Base-by-base conservation (phyloP, 2,797 vertebrate species). In the Falco berigora region DNA sequence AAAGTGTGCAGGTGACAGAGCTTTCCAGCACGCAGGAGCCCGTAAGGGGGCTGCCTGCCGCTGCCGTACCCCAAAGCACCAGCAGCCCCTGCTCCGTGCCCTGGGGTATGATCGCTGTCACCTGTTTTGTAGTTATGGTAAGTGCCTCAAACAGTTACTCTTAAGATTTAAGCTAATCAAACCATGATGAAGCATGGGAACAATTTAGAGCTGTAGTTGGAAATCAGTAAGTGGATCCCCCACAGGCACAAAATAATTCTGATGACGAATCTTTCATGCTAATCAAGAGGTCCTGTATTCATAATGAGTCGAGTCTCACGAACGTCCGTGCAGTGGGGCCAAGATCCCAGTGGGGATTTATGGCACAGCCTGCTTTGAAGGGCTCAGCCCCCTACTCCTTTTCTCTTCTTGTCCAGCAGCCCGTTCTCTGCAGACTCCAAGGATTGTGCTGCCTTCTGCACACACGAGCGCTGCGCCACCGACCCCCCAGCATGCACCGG, bases 121-220 rank as follows among this genome's bases (percentile, higher is more conserved):
- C 95, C 96, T 95, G 96, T 9, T 85, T 73, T 46, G 40, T 14
- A 2, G 88, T 91, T 81, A 62, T 0, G 9, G 50, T 75, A 63
- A 89, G 87, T 84, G 71, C 90, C 85, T 91, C 93, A 32, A 91
- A 96, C 92, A 83, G 86, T 95, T 46, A 47, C 94, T 85, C 76
- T 22, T 22, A 34, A 58, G 71, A 55, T 92, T 92, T 94, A 14
- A 53, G 92, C 82, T 96, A 97, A 97, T 97, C 94, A 96, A 96
- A 96, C 88, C 96, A 94, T 4, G 62, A 86, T 92, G 90, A 63
- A 91, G 88, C 92, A 96, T 97, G 96, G 97, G 95, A 97, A 95
- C 94, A 97, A 97, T 97, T 97, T 97, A 92, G 96, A 84, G 73
- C 88, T 32, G n/a, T 49, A 94, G 89, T 93, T 96, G 95, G 94